These are phyloP conservation scores for Lanistes nyassanus DNA, from an alignment of 1,140 invertebrate genomes.

Conservation along the genomic window DNA sequence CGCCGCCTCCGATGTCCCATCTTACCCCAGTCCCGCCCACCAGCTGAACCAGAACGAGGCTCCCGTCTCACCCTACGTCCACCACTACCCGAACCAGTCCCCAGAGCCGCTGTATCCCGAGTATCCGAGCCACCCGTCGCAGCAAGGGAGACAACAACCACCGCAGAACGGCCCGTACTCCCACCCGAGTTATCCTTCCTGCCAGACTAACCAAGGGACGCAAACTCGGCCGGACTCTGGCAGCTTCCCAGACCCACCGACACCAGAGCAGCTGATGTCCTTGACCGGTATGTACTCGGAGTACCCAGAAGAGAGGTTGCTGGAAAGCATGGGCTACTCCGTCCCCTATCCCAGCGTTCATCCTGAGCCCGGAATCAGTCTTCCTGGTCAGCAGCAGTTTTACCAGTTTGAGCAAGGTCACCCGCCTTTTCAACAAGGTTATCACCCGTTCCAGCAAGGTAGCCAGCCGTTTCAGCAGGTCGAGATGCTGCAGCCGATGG, in stretches of 20 bases:
- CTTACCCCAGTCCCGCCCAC: not conserved
- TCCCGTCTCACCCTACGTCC: not conserved
- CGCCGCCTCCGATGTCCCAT: constrained; percentile 8
- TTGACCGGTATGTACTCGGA: constrained; percentile 1
- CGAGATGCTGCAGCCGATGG: constrained; percentile 11
- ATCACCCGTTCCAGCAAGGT: not conserved
- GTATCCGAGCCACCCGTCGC: not conserved
- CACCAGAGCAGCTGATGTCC: constrained; percentile 21
- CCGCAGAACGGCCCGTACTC: no score
- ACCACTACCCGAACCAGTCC: not conserved
- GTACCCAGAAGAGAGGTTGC: constrained; percentile 15
- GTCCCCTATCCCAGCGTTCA: constrained; percentile 9
- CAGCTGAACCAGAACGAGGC: not conserved
- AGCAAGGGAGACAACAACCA: no score
- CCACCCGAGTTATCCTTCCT: no score
- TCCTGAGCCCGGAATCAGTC: no score
- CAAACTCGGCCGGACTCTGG: constrained; percentile 13
- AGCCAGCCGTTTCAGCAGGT: constrained; percentile 1
- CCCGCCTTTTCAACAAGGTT: no score
- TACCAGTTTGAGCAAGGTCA: no score
- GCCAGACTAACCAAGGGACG: no score
- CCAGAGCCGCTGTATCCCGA: not conserved
- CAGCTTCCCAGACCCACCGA: constrained; percentile 20
- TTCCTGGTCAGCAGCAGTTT: no score
- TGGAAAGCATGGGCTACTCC: constrained; percentile 4